Percentiles rank a stretch among this genome's conserved stretches.
Conservation (phyloP, 1,140 invertebrate species). For the Drosophila murphyi region DNA sequence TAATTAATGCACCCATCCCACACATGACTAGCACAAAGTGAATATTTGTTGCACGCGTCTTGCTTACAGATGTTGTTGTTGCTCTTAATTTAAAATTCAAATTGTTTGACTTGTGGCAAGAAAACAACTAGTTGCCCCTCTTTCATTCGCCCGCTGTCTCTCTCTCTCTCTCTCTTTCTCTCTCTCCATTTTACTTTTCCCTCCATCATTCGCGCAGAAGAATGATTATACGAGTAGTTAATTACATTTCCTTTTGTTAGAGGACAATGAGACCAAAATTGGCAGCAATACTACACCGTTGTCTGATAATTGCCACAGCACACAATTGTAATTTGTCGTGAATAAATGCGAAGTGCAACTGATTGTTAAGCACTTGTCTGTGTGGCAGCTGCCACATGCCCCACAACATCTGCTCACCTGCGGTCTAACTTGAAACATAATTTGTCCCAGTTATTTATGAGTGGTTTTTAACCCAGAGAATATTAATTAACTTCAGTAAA, state of each 20-base stretch:
- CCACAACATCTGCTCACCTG: neutral
- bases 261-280: neutral
- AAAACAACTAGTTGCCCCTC: constrained; percentile 20
- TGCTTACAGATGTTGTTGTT: constrained; percentile 31
- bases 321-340: constrained; percentile 59
- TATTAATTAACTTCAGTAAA: neutral
- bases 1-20: constrained; percentile 40
- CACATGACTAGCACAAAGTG: constrained; percentile 3
- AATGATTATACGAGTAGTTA: constrained; percentile 31
- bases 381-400: too few relatives aligned
- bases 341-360: constrained; percentile 52
- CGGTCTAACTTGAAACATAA: neutral
- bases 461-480: neutral
- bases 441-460: neutral
- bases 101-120: constrained; percentile 31
- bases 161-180: neutral
- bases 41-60: constrained; percentile 4
- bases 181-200: neutral
- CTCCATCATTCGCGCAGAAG: neutral
- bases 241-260: constrained; percentile 44
- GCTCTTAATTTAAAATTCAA: constrained; percentile 62
- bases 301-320: constrained; percentile 57
- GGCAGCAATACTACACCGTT: constrained; percentile 9
- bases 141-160: neutral
- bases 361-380: constrained; percentile 22